These are phyloP conservation scores for Xanthorhoe spadicearia DNA, from an alignment of 2,888 invertebrate species.

Conservation along the genomic window DNA sequence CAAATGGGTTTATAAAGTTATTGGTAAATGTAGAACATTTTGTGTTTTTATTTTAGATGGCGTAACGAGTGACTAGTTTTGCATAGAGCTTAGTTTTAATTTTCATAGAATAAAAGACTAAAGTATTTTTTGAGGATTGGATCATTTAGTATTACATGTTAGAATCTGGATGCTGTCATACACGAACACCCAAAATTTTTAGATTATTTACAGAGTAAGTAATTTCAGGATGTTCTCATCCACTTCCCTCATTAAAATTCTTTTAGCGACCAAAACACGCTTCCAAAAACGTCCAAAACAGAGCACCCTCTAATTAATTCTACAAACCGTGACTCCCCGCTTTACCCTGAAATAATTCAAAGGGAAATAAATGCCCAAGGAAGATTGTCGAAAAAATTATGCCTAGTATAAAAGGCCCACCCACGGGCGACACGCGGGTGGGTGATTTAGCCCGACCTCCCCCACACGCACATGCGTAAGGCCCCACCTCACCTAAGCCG, in stretches of 20 bases:
- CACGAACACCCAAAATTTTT: neutral
- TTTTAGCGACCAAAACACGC: slow-evolving; percentile 58
- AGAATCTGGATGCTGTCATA: neutral
- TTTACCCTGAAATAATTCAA: slow-evolving; percentile 50
- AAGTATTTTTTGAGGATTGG: neutral
- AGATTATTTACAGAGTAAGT: neutral
- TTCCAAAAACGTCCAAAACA: slow-evolving; percentile 48
- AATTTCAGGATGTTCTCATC: slow-evolving; percentile 15
- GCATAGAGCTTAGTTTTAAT: neutral
- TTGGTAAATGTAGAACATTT: slow-evolving; percentile 7
- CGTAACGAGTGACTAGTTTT: neutral
- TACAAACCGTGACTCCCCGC: slow-evolving; percentile 60
- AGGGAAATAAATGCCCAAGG: slow-evolving; percentile 56
- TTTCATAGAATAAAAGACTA: neutral
- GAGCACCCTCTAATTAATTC: slow-evolving; percentile 72
- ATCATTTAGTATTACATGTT: neutral
- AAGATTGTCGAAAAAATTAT: slow-evolving; percentile 58
- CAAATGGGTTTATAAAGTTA: slow-evolving; percentile 11
- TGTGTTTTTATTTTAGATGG: slow-evolving; percentile 1
- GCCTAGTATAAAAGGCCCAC: slow-evolving; percentile 62
- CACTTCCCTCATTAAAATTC: slow-evolving; percentile 61
- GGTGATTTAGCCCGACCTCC: slow-evolving; percentile 40
- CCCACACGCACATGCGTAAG: slow-evolving; percentile 79
- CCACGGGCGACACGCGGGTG: slow-evolving; percentile 44
- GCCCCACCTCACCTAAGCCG: slow-evolving; percentile 69